phyloP scores from a whole-genome alignment of 2,113 vertebrate genomes.

The Tamias sibiricus region DNA sequence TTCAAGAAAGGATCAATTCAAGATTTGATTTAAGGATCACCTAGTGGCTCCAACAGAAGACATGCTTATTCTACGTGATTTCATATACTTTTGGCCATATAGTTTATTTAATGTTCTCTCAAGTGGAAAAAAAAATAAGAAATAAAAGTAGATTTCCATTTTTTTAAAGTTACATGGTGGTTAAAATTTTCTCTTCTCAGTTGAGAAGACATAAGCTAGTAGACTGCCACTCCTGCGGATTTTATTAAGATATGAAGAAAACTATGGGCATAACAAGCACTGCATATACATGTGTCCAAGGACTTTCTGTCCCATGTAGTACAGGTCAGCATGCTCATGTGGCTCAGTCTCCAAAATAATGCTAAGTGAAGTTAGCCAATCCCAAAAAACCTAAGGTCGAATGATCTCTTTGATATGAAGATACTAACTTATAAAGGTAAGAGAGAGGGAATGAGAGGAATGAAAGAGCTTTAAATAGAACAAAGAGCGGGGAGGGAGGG shows the following conservation, averaged over 20 bases:
- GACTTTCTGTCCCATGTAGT: neutral
- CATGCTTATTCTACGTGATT: slow-evolving; percentile 43
- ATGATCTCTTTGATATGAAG: too few relatives aligned
- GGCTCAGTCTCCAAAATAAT: neutral
- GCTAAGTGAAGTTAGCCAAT: too few relatives aligned
- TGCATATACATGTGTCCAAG: accelerated
- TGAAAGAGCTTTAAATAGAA: too few relatives aligned
- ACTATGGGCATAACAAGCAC: neutral
- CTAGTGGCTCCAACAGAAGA: neutral
- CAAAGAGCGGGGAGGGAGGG: too few relatives aligned
- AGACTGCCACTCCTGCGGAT: neutral
- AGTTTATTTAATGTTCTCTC: slow-evolving; percentile 50
- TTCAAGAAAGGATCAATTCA: slow-evolving; percentile 45
- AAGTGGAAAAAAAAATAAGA: slow-evolving; percentile 40
- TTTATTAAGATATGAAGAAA: neutral
- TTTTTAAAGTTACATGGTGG: neutral
- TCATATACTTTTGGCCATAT: neutral
- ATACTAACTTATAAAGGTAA: too few relatives aligned
- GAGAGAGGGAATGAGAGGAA: too few relatives aligned
- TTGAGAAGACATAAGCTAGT: neutral
- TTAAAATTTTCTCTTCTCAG: neutral
- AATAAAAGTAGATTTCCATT: neutral
- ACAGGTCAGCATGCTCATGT: neutral
- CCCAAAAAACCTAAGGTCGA: too few relatives aligned
- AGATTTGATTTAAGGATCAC: slow-evolving; percentile 4